Percentiles rank a stretch among this genome's conserved stretches.
These are phyloP conservation scores for Australoheros facetus DNA, from an alignment of 2,797 vertebrate genomes.

Conservation along the genomic window DNA sequence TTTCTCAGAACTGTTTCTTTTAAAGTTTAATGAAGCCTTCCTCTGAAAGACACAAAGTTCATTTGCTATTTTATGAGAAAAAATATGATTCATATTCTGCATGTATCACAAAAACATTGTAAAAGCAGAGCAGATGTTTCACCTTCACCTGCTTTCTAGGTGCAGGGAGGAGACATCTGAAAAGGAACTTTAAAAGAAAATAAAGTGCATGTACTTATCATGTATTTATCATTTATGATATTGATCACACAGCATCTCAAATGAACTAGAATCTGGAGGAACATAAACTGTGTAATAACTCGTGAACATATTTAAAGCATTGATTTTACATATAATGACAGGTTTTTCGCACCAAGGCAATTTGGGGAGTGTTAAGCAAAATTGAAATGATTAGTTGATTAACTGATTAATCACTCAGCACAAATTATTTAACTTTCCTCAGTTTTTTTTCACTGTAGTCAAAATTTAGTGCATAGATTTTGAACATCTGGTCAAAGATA, in stretches of 20 bases:
- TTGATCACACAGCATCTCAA: neutral
- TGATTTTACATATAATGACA: rapidly evolving
- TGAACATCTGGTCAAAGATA: no score
- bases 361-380: neutral
- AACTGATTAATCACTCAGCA: neutral
- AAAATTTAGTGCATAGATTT: neutral
- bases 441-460: neutral
- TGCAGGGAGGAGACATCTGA: no score
- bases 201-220: neutral
- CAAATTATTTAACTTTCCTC: neutral
- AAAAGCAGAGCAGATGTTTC: no score
- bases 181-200: no score
- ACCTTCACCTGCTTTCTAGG: no score
- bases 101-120: neutral
- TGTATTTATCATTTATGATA: neutral
- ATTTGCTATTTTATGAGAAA: slow-evolving; percentile 11
- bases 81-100: neutral
- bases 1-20: slow-evolving; percentile 24
- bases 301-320: neutral
- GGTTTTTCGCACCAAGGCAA: neutral
- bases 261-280: neutral
- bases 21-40: slow-evolving; percentile 19
- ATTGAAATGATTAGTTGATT: neutral
- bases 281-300: neutral
- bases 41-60: neutral